Evolutionary conservation across 2,888 invertebrate species (phyloP).

Genomic region (Cremastinae sp.): DNA sequence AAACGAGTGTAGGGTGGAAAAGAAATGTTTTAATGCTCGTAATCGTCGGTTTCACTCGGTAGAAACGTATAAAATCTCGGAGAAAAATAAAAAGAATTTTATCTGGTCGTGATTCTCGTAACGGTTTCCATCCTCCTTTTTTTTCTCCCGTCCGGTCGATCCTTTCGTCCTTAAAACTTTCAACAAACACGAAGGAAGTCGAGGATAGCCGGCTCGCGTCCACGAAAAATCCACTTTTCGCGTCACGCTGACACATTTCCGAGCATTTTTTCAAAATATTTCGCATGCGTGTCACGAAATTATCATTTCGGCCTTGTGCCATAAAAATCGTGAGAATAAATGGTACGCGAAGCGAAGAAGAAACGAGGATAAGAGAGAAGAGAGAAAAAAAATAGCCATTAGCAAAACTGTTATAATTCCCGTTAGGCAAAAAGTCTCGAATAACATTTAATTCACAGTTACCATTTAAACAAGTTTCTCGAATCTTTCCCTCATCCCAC

Average conservation of each 20-base stretch:
- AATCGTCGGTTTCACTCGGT: conserved; percentile 28
- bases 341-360: not conserved
- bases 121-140: conserved; percentile 54
- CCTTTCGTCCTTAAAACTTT: conserved; percentile 19
- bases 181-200: not conserved
- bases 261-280: conserved; percentile 10
- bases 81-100: conserved; percentile 11
- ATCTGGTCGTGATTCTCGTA: conserved; percentile 40
- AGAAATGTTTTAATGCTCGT: not conserved
- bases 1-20: no score
- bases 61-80: not conserved
- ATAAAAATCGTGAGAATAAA: conserved; percentile 12
- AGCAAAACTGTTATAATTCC: conserved; percentile 35
- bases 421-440: conserved; percentile 21
- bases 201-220: not conserved
- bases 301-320: conserved; percentile 32
- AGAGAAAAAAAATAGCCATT: conserved; percentile 6
- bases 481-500: not conserved
- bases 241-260: not conserved
- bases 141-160: conserved; percentile 33
- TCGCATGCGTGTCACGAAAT: not conserved
- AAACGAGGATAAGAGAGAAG: not conserved
- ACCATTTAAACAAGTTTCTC: not conserved
- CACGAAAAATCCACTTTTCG: conserved; percentile 14
- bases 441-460: not conserved